Base-by-base conservation (phyloP, 2,888 invertebrate genomes). In the Caenorhabditis macrosperma region DNA sequence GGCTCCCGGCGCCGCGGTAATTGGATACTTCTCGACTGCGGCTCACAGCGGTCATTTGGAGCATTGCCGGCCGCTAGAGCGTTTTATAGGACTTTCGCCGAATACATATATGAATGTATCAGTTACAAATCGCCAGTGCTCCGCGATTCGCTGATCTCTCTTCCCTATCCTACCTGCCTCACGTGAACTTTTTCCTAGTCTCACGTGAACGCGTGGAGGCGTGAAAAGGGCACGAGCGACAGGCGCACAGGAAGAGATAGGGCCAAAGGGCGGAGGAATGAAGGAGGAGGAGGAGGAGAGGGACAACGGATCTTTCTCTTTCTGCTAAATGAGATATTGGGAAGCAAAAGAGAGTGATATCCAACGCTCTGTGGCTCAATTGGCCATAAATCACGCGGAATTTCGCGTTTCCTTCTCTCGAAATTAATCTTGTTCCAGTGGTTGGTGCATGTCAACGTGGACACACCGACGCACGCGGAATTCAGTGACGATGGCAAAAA, bases 21-120 rank as follows among this genome's bases (percentile, higher is more conserved):
- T 64, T 64, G 52, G 64, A 64, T 64, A 64, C 64, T 64, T 46
- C 15, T 55, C 4, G 2, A 20, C 17, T 46, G 41, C 15, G n/a
- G 10, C 33, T 33, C 33, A n/a, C 33, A 9, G 9, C 33, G 6
- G 33, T 33, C 33, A 33, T 50, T 50, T 22, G 24, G 50, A 26
- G 26, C 1, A 17, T 26, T 24, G 24, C n/a, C 28, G 54, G 17
- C 33, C 5, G 5, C 10, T 33, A 30, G 30, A 9, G 41, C n/a
- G n/a, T n/a, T n/a, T n/a, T n/a, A n/a, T n/a, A n/a, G n/a, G n/a
- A n/a, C n/a, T n/a, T n/a, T n/a, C n/a, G n/a, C n/a, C n/a, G n/a
- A n/a, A n/a, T n/a, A n/a, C n/a, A n/a, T n/a, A n/a, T n/a, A 33
- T 5, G 33, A 33, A 33, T 33, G 33, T 5, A 33, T 9, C 5